Percentiles rank a stretch among this genome's conserved stretches.
Conservation (phyloP, 2,113 vertebrate species). For the Amia ocellicauda region DNA sequence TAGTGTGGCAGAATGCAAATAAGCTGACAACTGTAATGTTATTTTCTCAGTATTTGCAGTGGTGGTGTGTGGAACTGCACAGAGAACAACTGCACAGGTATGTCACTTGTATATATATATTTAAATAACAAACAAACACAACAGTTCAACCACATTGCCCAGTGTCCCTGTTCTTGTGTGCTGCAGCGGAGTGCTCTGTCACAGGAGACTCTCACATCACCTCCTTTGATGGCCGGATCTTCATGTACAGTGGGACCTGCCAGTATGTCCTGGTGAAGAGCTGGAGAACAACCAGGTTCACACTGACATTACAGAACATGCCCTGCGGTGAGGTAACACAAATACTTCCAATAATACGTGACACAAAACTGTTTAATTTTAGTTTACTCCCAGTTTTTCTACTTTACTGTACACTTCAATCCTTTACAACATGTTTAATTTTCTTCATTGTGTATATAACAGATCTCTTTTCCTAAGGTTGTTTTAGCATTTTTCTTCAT, state of each 20-base stretch:
- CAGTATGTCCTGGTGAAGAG: conserved; percentile 93
- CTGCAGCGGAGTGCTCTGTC: conserved; percentile 83
- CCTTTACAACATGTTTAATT: too few relatives aligned
- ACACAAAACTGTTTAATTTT: background rate
- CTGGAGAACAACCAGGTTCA: conserved; percentile 81
- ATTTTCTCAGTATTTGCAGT: conserved; percentile 73
- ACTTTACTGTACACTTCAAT: too few relatives aligned
- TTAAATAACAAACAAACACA: too few relatives aligned
- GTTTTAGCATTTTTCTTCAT: too few relatives aligned
- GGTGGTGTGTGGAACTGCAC: conserved; percentile 96
- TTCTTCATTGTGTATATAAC: too few relatives aligned
- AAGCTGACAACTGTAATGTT: too few relatives aligned
- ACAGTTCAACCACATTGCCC: background rate
- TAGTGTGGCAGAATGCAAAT: too few relatives aligned
- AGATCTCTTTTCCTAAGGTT: too few relatives aligned
- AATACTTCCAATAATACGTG: background rate
- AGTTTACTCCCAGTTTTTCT: too few relatives aligned
- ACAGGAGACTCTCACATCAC: conserved; percentile 87
- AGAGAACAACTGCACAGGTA: conserved; percentile 94
- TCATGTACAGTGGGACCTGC: conserved; percentile 87
- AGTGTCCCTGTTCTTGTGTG: background rate
- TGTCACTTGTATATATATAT: conserved; percentile 20
- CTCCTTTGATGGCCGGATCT: conserved; percentile 92
- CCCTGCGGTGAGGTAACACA: conserved; percentile 82
- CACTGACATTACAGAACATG: conserved; percentile 83